Base-by-base conservation (phyloP, 2,888 invertebrate genomes). In the Ophion ventricosus region DNA sequence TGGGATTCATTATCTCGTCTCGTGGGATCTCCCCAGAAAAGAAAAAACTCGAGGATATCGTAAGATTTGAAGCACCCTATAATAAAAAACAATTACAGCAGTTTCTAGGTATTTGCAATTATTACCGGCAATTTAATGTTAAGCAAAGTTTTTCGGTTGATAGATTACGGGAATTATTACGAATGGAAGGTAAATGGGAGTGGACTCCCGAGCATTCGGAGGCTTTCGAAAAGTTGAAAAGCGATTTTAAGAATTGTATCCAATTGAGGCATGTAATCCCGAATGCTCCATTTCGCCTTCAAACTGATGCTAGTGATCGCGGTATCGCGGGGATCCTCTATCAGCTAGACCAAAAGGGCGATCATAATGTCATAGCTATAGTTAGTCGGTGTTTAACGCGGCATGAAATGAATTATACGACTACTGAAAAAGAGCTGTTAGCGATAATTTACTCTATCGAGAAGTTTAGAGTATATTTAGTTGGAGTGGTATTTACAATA, bases 391-490 rank as follows among this genome's bases (percentile, higher is more conserved):
- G 83, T 23, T 80, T 88, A 3, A 67, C 35, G 0, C 80, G 56
- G 3, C 74, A 86, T 0, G 87, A 89, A 73, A 20, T 66, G 1
- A 84, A 64, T n/a, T 89, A 88, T 86, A 88, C 86, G 0, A 86
- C 86, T 1, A 82, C 87, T 0, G 89, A 90, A 77, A 89, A 89
- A 57, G 89, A 90, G 49, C 79, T 88, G 1, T 83, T 85, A 7
- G 88, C 89, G 0, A 82, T 90, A 2, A 70, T 90, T 0, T 88
- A 70, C 70, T 69, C 86, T 14, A 54, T 90, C 1, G 77, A 63
- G 10, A 89, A 89, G 76, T 90, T 89, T 83, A 67, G 61, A 1
- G 49, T 61, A 0, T 81, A 75, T 57, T 29, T 80, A 11, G 20
- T 67, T 11, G 59, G 26, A 29, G 25, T 2, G 10, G n/a, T n/a